phyloP scores from a whole-genome alignment of 1,140 invertebrate species.

The Penaeus japonicus region DNA sequence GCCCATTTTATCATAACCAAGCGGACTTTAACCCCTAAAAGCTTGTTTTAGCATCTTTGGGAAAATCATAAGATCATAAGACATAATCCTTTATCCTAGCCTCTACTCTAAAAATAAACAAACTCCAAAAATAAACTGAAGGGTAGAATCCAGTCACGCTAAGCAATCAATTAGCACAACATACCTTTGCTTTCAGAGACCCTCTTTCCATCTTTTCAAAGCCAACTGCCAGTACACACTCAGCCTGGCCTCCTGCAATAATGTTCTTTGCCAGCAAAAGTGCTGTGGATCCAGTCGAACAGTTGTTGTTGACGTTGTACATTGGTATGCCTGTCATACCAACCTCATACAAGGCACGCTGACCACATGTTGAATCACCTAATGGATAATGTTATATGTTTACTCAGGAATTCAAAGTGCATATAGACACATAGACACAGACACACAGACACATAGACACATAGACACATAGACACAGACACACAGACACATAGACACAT shows the following conservation, averaged over 20 bases:
- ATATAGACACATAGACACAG: background rate
- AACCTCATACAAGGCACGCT: constrained; percentile 91
- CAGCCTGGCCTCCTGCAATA: constrained; percentile 81
- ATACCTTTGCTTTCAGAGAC: constrained; percentile 78
- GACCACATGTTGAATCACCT: constrained; percentile 95
- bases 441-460: background rate
- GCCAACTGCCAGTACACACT: constrained; percentile 91
- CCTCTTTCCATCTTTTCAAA: constrained; percentile 99
- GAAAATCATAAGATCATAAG: no score
- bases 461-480: no score
- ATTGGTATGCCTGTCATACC: constrained; percentile 97
- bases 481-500: no score
- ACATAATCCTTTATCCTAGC: no score
- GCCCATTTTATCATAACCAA: no score
- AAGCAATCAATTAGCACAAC: background rate
- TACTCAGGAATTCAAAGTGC: background rate
- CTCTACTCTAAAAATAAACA: no score
- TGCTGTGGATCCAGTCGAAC: constrained; percentile 94
- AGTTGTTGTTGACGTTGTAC: constrained; percentile 99
- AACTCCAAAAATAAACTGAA: no score
- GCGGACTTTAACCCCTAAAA: no score
- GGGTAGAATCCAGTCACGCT: background rate
- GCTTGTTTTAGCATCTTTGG: no score
- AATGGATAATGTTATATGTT: background rate
- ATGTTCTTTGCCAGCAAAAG: constrained; percentile 90